phyloP scores from a whole-genome alignment of 2,888 invertebrate genomes.

The Cephus rjabovi region DNA sequence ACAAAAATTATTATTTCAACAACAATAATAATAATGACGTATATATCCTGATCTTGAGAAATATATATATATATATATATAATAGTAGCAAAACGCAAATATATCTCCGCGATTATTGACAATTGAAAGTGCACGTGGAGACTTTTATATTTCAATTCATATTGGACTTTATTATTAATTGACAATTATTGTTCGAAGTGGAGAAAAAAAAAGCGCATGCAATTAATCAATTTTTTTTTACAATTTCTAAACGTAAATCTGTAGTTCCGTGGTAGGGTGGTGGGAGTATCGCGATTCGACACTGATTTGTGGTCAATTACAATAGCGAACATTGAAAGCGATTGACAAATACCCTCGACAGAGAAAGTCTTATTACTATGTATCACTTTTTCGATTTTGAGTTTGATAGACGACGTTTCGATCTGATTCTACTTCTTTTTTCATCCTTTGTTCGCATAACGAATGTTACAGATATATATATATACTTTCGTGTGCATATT shows the following conservation, averaged over 20 bases:
- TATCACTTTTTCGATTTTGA: constrained; percentile 9
- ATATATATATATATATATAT: not conserved
- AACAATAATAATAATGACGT: not conserved
- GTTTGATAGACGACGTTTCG: not conserved
- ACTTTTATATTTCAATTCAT: constrained; percentile 22
- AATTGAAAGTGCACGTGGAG: not conserved
- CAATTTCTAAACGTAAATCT: not conserved
- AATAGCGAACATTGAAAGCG: constrained; percentile 51
- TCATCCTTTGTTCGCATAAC: constrained; percentile 23
- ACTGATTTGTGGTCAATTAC: constrained; percentile 18
- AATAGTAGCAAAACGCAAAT: not conserved
- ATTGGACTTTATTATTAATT: constrained; percentile 40
- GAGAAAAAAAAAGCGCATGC: not conserved
- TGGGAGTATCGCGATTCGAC: constrained; percentile 43
- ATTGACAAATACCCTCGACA: constrained; percentile 17
- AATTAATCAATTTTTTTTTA: constrained; percentile 2
- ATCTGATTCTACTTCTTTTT: constrained; percentile 9
- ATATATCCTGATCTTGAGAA: not conserved
- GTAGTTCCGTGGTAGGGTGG: constrained; percentile 1
- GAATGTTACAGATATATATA: constrained; percentile 32
- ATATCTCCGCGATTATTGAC: not conserved
- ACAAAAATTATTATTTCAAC: not conserved
- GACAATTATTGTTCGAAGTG: constrained; percentile 35
- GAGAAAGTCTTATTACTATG: constrained; percentile 6
- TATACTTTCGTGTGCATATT: constrained; percentile 24